Evolutionary conservation across 2,797 vertebrate species (phyloP).

Genomic region (Pseudomugil gertrudae): DNA sequence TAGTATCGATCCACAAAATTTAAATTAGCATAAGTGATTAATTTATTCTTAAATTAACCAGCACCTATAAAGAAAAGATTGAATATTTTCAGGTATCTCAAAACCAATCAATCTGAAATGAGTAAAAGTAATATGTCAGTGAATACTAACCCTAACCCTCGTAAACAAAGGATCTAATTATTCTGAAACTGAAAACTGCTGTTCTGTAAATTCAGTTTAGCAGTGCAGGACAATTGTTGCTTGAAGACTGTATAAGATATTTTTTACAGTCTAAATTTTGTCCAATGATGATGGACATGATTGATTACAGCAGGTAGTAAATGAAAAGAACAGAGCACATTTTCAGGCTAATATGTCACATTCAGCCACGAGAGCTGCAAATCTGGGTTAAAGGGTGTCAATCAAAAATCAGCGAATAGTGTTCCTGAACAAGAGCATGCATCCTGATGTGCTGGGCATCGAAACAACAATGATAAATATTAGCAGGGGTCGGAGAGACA

Average conservation of each 20-base stretch:
- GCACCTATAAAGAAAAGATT: constrained; percentile 19
- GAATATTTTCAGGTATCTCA: constrained; percentile 27
- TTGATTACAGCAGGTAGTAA: constrained; percentile 5
- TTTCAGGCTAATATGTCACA: constrained; percentile 8
- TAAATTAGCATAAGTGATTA: constrained; percentile 6
- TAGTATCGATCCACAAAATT: constrained; percentile 3
- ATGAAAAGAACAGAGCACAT: constrained; percentile 7
- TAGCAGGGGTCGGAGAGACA: constrained; percentile 5
- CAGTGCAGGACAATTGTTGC: background rate
- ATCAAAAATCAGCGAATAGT: constrained; percentile 10
- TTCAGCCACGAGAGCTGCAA: constrained; percentile 17
- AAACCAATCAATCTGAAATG: constrained; percentile 34
- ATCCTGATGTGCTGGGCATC: constrained; percentile 6
- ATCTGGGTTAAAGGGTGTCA: constrained; percentile 10
- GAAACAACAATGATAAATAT: constrained; percentile 2
- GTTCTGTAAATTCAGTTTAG: constrained; percentile 23
- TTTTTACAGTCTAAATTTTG: constrained; percentile 8
- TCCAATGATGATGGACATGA: constrained; percentile 7
- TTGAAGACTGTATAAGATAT: constrained; percentile 17
- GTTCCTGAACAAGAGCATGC: constrained; percentile 26
- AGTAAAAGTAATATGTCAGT: constrained; percentile 43
- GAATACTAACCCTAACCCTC: constrained; percentile 34
- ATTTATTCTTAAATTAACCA: constrained; percentile 21
- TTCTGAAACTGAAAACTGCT: constrained; percentile 29
- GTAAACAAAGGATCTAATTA: constrained; percentile 18